phyloP scores from a whole-genome alignment of 2,888 invertebrate species.

The Lordiphosa fenestrarum region DNA sequence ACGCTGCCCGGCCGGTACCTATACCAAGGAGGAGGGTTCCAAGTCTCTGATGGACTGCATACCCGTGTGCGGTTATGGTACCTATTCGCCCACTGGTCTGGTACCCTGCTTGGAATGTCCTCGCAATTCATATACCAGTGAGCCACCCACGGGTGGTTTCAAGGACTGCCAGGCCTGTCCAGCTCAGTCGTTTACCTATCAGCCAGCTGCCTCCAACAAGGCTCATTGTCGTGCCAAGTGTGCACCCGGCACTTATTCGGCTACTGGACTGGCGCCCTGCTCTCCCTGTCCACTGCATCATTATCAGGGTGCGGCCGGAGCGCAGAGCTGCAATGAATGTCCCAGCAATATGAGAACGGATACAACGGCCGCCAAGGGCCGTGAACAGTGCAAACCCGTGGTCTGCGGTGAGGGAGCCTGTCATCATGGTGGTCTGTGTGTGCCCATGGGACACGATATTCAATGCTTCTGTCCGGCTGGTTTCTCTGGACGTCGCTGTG shows the following conservation, averaged over 20 bases:
- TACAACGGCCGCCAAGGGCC: constrained; percentile 87
- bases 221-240: constrained; percentile 94
- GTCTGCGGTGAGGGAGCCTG: constrained; percentile 93
- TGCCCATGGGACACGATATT: constrained; percentile 92
- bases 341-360: constrained; percentile 94
- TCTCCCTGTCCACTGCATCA: constrained; percentile 95
- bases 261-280: constrained; percentile 96
- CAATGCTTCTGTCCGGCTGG: constrained; percentile 97
- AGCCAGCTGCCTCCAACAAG: constrained; percentile 92
- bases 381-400: constrained; percentile 93
- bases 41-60: constrained; percentile 92
- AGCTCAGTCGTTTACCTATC: constrained; percentile 92
- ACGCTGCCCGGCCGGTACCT: constrained; percentile 95
- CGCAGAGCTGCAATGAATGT: constrained; percentile 93
- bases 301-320: constrained; percentile 92
- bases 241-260: constrained; percentile 93
- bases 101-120: constrained; percentile 97
- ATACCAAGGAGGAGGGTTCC: constrained; percentile 94
- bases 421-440: constrained; percentile 94
- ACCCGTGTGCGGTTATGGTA: constrained; percentile 97
- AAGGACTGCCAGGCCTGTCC: constrained; percentile 97
- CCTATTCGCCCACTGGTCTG: constrained; percentile 95
- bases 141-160: constrained; percentile 94
- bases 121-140: constrained; percentile 92
- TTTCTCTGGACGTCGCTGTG: constrained; percentile 95